Evolutionary conservation across 1,140 invertebrate species (phyloP).

Genomic region (Caenorhabditis tropicalis): DNA sequence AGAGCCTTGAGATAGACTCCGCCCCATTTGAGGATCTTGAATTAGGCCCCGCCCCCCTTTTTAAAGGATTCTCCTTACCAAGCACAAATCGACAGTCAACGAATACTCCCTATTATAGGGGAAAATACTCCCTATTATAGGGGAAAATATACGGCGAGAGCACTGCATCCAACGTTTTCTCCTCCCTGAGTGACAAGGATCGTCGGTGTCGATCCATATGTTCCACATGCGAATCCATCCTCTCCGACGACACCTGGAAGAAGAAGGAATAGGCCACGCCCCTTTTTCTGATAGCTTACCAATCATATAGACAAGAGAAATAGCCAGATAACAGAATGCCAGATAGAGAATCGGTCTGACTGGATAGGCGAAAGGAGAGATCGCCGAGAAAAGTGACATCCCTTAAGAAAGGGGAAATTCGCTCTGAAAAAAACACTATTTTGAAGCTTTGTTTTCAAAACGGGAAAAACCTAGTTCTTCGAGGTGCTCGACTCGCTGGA

Average conservation of each 20-base stretch:
- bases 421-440: background rate
- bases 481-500: conserved; percentile 74
- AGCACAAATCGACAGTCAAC: conserved; percentile 82
- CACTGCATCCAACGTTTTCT: conserved; percentile 87
- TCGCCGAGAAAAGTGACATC: conserved; percentile 89
- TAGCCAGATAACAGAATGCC: conserved; percentile 94
- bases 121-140: no score
- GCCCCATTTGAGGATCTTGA: no score
- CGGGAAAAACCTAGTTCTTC: conserved; percentile 4
- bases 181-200: conserved; percentile 84
- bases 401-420: background rate
- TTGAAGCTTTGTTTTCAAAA: background rate
- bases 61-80: conserved; percentile 76
- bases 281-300: conserved; percentile 76
- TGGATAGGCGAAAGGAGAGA: conserved; percentile 90
- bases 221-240: conserved; percentile 80
- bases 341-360: conserved; percentile 96
- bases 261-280: conserved; percentile 64
- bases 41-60: no score
- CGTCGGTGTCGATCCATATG: conserved; percentile 14
- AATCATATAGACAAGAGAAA: conserved; percentile 88
- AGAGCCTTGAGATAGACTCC: no score
- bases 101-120: no score
- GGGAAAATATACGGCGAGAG: no score
- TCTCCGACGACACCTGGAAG: conserved; percentile 51